A percentile compares a stretch with the other conserved stretches of the same genome.
Evolutionary conservation across 2,797 vertebrate species (phyloP).

Genomic region (Argya squamiceps): DNA sequence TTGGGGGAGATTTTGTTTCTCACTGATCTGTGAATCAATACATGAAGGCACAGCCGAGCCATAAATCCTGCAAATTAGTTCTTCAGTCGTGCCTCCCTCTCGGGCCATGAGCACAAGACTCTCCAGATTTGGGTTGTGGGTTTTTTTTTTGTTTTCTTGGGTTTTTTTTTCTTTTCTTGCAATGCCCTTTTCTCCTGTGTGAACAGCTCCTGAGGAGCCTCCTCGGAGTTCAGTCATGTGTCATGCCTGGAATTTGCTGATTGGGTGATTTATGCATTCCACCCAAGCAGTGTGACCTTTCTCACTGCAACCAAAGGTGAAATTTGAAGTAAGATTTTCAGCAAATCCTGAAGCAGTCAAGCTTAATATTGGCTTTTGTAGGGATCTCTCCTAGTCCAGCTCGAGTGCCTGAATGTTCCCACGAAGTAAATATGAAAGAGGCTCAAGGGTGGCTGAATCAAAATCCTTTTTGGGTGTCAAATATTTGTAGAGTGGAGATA

Average conservation of each 20-base stretch:
- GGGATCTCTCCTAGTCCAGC: constrained; percentile 7
- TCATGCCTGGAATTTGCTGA: neutral
- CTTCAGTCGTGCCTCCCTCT: neutral
- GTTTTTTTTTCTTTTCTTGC: neutral
- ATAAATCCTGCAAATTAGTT: constrained; percentile 46
- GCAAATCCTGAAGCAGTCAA: constrained; percentile 46
- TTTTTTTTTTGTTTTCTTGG: too few species aligned
- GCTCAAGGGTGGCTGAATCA: neutral
- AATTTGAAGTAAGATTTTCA: constrained; percentile 56
- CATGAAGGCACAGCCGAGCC: neutral
- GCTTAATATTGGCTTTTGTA: constrained; percentile 55
- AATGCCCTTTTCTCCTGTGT: constrained; percentile 4
- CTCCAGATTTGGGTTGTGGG: neutral
- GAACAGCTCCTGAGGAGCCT: constrained; percentile 2
- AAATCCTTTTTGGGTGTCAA: constrained; percentile 40
- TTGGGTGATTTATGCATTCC: constrained; percentile 52
- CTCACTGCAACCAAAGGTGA: constrained; percentile 36
- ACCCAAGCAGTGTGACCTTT: constrained; percentile 28
- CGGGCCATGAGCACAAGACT: neutral
- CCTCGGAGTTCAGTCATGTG: neutral
- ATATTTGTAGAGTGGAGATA: constrained; percentile 29
- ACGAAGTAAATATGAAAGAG: constrained; percentile 44
- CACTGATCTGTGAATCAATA: constrained; percentile 31
- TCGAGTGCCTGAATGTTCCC: constrained; percentile 4
- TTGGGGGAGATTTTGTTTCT: constrained; percentile 32